These are phyloP conservation scores for Phylloscopus trochiloides DNA, from an alignment of 2,113 vertebrate genomes.

Conservation along the genomic window DNA sequence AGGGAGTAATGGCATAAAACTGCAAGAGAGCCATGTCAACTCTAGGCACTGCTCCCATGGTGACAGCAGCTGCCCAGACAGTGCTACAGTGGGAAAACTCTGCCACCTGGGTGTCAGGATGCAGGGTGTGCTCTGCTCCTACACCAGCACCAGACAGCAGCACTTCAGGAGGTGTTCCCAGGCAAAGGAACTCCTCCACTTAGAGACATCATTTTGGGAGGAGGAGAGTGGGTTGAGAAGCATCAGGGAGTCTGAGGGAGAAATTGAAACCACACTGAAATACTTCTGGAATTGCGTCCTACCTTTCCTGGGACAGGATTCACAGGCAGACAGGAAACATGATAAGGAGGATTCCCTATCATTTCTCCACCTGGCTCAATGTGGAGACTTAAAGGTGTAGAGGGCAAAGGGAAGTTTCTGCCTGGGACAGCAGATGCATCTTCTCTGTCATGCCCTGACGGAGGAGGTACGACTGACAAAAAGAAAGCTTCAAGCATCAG, in stretches of 20 bases:
- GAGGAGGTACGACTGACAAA: not conserved
- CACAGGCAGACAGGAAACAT: not conserved
- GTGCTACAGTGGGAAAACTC: accelerated
- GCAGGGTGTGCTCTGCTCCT: not conserved
- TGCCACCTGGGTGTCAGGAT: not conserved
- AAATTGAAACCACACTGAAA: not conserved
- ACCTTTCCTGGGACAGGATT: not conserved
- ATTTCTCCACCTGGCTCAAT: not conserved
- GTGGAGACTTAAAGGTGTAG: not conserved
- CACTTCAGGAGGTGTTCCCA: not conserved
- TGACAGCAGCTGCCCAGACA: not conserved
- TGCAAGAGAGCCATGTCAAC: accelerated
- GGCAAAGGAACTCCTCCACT: not conserved
- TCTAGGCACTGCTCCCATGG: not conserved
- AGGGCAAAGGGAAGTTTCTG: not conserved
- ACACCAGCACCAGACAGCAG: not conserved
- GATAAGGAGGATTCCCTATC: not conserved
- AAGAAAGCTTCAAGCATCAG: not conserved
- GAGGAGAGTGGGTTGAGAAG: accelerated
- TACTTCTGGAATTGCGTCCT: not conserved
- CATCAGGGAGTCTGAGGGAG: not conserved
- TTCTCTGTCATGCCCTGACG: not conserved
- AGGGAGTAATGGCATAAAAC: not conserved
- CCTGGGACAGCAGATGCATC: accelerated
- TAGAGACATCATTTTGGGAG: not conserved